Base-by-base conservation (phyloP, 92 coral and sea anemone species). In the Phenganax stokvisi region DNA sequence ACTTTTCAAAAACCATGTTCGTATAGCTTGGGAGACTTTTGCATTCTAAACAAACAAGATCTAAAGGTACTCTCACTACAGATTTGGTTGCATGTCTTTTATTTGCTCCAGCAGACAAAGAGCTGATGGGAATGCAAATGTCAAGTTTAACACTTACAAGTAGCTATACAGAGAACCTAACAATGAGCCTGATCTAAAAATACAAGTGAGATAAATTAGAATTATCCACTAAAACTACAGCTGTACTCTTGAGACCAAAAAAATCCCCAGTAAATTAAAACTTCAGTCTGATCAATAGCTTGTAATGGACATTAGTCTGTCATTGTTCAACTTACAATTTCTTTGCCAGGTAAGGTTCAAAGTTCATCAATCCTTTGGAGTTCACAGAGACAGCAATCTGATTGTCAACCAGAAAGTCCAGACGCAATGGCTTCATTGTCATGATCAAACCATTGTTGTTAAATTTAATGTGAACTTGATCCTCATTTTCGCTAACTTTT, bases 291-390 rank as follows among this genome's bases (percentile, higher is more conserved):
- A 52, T 4, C 27, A 28, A 10, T 12, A 28, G 9, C 28, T 47
- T 54, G 57, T 7, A 2, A 47, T 7, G 12, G 25, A 30, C 10
- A 11, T 56, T 0, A n/a, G 53, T 53, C 15, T 47, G 70, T 17
- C 13, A 57, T 15, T 52, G 44, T 27, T 55, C 12, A 63, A 79
- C 83, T 79, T 79, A 79, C 83, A 31, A 37, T 65, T 79, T 82
- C 80, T 91, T 94, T 51, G 84, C 93, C 80, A 89, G 88, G 68
- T 94, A 94, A 25, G 91, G 97, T 77, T 94, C 98, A 91, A 94
- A 94, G 88, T 94, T 91, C 98, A 94, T 88, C 51, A 94, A 88
- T 76, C 98, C 98, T 83, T 89, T 94, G 7, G 98, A 88, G 72
- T 94, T 94, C 12, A 94, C 90, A 0, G 98, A 94, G 3, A 94